phyloP scores from a whole-genome alignment of 2,888 invertebrate genomes.

The Apeira syringaria region DNA sequence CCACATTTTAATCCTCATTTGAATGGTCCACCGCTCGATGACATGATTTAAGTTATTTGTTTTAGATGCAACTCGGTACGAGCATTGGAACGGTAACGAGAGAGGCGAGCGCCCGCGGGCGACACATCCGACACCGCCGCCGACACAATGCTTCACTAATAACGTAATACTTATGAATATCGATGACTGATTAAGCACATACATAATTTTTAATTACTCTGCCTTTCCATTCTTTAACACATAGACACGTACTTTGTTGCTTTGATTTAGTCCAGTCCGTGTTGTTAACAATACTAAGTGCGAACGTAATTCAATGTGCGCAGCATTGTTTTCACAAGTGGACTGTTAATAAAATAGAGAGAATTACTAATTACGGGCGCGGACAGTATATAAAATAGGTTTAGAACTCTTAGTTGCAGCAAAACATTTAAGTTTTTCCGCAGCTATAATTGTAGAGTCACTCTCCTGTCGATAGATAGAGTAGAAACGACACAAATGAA shows the following conservation, averaged over 20 bases:
- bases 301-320: conserved; percentile 14
- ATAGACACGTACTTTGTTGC: not conserved
- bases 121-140: conserved; percentile 35
- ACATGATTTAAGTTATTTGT: conserved; percentile 73
- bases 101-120: conserved; percentile 46
- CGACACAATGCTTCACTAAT: conserved; percentile 45
- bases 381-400: too few relatives aligned
- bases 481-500: too few relatives aligned
- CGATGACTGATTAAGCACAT: conserved; percentile 45
- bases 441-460: too few relatives aligned
- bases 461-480: too few relatives aligned
- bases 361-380: conserved; percentile 18
- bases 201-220: conserved; percentile 41
- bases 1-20: conserved; percentile 51
- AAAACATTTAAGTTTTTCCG: too few relatives aligned
- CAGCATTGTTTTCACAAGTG: conserved; percentile 15
- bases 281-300: conserved; percentile 1
- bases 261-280: not conserved
- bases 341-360: not conserved
- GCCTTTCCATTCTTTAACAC: not conserved
- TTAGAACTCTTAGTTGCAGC: too few relatives aligned
- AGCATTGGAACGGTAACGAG: conserved; percentile 63
- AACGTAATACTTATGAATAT: conserved; percentile 41
- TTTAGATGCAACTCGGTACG: conserved; percentile 57
- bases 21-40: conserved; percentile 34